phyloP scores from a whole-genome alignment of 2,113 vertebrate genomes.

The Tapirus terrestris region DNA sequence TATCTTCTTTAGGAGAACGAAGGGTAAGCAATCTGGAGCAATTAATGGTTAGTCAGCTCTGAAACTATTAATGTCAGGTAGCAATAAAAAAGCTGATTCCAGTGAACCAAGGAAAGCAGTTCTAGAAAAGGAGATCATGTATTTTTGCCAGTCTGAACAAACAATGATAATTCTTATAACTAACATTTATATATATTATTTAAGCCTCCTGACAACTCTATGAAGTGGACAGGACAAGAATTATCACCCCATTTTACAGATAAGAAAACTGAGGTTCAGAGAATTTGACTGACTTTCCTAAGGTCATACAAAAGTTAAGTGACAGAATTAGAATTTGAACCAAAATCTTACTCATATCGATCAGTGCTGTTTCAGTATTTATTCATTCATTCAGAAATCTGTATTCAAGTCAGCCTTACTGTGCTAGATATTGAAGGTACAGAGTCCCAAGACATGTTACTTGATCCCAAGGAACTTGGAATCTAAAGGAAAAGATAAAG shows the following conservation, averaged over 20 bases:
- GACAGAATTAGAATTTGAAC: slow-evolving; percentile 55
- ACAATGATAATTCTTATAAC: not conserved
- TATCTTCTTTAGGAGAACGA: slow-evolving; percentile 64
- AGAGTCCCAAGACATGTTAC: not conserved
- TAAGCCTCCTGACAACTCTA: not conserved
- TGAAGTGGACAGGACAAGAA: slow-evolving; percentile 4
- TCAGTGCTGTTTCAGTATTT: slow-evolving; percentile 42
- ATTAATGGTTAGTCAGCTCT: slow-evolving; percentile 68
- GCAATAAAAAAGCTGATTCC: slow-evolving; percentile 56
- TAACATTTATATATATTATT: slow-evolving; percentile 41
- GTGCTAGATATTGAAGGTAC: not conserved
- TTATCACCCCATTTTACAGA: slow-evolving; percentile 6
- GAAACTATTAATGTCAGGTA: slow-evolving; percentile 58
- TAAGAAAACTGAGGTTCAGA: slow-evolving; percentile 44
- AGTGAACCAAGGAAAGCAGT: slow-evolving; percentile 60
- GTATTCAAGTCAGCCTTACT: not conserved
- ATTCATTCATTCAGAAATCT: slow-evolving; percentile 31
- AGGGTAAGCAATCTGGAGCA: slow-evolving; percentile 43
- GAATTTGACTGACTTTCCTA: slow-evolving; percentile 12
- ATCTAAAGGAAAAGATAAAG: slow-evolving; percentile 48
- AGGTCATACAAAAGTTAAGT: slow-evolving; percentile 41
- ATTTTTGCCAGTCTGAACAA: slow-evolving; percentile 57
- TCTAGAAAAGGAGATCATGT: slow-evolving; percentile 42
- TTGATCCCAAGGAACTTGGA: not conserved
- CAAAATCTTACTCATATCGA: slow-evolving; percentile 13